Percentiles rank a stretch among this genome's conserved stretches.
These are phyloP conservation scores for Porites lutea DNA, from an alignment of 64 coral and sea anemone genomes.

Conservation along the genomic window DNA sequence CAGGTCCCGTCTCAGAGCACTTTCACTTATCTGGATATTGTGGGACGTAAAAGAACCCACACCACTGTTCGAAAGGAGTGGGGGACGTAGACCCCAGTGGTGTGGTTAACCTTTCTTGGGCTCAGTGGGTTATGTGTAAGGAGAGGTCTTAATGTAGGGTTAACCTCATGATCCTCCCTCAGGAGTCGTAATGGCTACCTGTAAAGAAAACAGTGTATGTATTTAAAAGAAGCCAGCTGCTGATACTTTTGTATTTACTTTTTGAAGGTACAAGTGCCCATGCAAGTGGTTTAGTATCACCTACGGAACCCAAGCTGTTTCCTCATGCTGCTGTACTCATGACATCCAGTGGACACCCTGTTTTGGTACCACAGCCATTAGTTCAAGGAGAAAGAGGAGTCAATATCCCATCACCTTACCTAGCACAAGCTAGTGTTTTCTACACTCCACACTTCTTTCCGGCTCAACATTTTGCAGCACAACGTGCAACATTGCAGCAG, in stretches of 20 bases:
- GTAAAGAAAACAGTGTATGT: too few relatives aligned
- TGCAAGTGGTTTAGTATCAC: not conserved
- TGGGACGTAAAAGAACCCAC: too few relatives aligned
- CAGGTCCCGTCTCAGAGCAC: too few relatives aligned
- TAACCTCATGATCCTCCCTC: too few relatives aligned
- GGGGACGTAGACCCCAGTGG: too few relatives aligned
- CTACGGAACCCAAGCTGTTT: constrained; percentile 47
- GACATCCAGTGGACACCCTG: constrained; percentile 46
- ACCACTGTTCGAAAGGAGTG: too few relatives aligned
- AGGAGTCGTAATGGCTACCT: too few relatives aligned
- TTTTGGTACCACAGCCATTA: constrained; percentile 72
- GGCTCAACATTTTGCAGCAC: constrained; percentile 70
- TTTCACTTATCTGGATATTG: too few relatives aligned
- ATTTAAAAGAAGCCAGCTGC: too few relatives aligned
- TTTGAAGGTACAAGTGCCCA: constrained; percentile 3
- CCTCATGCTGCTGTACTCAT: constrained; percentile 20
- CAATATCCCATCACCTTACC: constrained; percentile 52
- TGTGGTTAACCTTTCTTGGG: too few relatives aligned
- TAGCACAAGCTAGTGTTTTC: constrained; percentile 86
- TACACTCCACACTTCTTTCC: constrained; percentile 81
- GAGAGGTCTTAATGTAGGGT: too few relatives aligned
- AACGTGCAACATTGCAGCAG: constrained; percentile 21
- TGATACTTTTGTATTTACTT: not conserved
- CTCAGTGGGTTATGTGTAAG: too few relatives aligned
- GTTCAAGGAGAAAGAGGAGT: constrained; percentile 29